Percentiles rank a stretch among this genome's conserved stretches.
These are phyloP conservation scores for Exephanes ischioxanthus DNA, from an alignment of 2,888 invertebrate genomes.

Conservation along the genomic window DNA sequence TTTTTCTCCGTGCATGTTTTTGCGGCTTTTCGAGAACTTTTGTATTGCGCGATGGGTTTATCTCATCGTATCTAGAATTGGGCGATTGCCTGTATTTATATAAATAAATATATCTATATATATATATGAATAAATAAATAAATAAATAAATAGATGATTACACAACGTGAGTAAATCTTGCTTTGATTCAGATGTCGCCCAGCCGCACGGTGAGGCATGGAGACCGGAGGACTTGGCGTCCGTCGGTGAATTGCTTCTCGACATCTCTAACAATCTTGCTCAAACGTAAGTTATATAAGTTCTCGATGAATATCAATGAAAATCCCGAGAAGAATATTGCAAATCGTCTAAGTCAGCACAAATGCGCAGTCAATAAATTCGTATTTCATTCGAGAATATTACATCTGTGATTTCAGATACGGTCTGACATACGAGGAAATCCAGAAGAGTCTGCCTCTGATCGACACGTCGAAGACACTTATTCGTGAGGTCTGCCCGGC, in stretches of 20 bases:
- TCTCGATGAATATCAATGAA: not conserved
- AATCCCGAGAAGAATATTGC: not conserved
- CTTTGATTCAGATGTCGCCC: constrained; percentile 90
- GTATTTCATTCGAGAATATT: constrained; percentile 4
- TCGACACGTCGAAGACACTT: constrained; percentile 95
- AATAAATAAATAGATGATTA: constrained; percentile 15
- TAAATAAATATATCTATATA: not conserved
- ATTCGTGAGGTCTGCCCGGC: constrained; percentile 95
- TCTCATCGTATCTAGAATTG: too few relatives aligned
- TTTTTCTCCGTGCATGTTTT: too few relatives aligned
- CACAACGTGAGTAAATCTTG: constrained; percentile 14
- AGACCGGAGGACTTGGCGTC: constrained; percentile 94
- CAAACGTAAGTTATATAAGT: constrained; percentile 89
- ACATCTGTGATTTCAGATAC: constrained; percentile 87
- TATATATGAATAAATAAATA: too few relatives aligned
- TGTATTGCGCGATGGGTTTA: too few relatives aligned
- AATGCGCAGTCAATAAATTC: not conserved
- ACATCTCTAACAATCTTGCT: constrained; percentile 93
- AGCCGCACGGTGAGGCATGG: constrained; percentile 92
- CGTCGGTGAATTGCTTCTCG: constrained; percentile 94
- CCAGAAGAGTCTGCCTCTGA: constrained; percentile 93
- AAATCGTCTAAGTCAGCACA: constrained; percentile 14
- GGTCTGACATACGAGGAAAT: constrained; percentile 94
- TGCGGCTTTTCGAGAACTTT: too few relatives aligned
- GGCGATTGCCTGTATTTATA: too few relatives aligned